These are phyloP conservation scores for Microctonus aethiopoides DNA, from an alignment of 2,888 invertebrate species.

Conservation along the genomic window DNA sequence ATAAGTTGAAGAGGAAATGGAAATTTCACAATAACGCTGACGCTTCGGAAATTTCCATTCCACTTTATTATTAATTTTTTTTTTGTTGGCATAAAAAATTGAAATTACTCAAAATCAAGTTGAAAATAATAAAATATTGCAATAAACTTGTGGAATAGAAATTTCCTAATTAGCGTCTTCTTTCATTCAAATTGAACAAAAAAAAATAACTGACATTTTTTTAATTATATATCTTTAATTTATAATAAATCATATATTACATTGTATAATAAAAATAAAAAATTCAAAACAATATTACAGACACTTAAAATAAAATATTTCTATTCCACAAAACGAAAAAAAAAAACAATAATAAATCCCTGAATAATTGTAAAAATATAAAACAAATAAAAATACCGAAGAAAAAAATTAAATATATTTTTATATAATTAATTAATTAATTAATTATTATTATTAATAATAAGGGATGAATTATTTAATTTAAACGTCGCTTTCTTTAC, in stretches of 20 bases:
- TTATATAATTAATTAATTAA: background rate
- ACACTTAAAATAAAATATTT: conserved; percentile 43
- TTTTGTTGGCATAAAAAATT: background rate
- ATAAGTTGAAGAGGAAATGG: conserved; percentile 44
- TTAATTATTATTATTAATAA: background rate
- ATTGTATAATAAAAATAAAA: conserved; percentile 15
- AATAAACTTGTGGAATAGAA: conserved; percentile 66
- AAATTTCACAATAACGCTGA: conserved; percentile 53
- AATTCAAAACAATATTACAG: conserved; percentile 20
- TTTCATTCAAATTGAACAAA: conserved; percentile 39
- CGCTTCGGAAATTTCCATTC: conserved; percentile 67
- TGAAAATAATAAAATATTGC: conserved; percentile 9
- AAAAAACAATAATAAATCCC: background rate
- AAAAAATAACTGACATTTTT: too few species aligned
- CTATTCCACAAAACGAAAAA: conserved; percentile 56
- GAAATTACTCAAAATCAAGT: conserved; percentile 1
- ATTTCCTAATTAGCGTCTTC: conserved; percentile 54
- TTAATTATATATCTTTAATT: conserved; percentile 38
- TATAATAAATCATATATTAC: conserved; percentile 27
- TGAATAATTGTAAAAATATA: background rate
- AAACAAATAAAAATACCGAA: background rate
- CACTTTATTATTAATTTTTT: conserved; percentile 51
- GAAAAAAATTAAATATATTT: too few species aligned
- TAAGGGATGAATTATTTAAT: conserved; percentile 1
- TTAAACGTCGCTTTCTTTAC: conserved; percentile 62